Percentiles rank a stretch among this genome's conserved stretches.
phyloP scores from a whole-genome alignment of 37 sponge, comb jelly and placozoan genomes.

The Petrosia ficiformis region DNA sequence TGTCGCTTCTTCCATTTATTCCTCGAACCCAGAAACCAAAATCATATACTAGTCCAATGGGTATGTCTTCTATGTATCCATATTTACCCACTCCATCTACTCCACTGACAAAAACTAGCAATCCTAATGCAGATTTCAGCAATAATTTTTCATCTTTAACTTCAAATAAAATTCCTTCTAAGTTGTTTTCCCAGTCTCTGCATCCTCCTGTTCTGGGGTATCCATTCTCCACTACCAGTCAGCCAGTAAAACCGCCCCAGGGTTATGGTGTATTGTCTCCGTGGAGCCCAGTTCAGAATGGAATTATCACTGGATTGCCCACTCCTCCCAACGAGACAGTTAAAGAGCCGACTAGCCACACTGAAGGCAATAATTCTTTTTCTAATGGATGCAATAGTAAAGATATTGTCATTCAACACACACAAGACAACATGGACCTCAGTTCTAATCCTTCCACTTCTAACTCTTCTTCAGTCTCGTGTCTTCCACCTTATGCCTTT shows the following conservation, averaged over 20 bases:
- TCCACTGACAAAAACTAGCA: not conserved
- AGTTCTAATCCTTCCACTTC: not conserved
- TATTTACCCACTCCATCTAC: conserved; percentile 20
- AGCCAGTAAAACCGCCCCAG: no score
- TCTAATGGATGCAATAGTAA: no score
- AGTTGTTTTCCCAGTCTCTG: not conserved
- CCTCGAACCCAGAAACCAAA: not conserved
- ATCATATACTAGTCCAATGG: not conserved
- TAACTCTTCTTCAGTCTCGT: not conserved
- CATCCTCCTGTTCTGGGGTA: not conserved
- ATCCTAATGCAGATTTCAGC: no score
- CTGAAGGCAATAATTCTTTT: no score
- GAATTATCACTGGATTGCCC: no score
- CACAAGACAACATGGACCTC: no score
- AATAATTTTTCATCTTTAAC: no score
- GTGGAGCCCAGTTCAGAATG: no score
- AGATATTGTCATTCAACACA: not conserved
- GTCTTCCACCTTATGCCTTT: not conserved
- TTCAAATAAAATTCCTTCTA: no score
- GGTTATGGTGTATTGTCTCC: no score
- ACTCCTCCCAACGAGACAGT: no score
- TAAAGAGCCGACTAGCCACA: no score
- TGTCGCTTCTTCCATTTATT: conserved; percentile 20
- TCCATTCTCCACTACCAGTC: not conserved
- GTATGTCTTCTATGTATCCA: not conserved